A percentile compares a stretch with the other conserved stretches of the same genome.
phyloP scores from a whole-genome alignment of 2,888 invertebrate species.

The Apeira syringaria region DNA sequence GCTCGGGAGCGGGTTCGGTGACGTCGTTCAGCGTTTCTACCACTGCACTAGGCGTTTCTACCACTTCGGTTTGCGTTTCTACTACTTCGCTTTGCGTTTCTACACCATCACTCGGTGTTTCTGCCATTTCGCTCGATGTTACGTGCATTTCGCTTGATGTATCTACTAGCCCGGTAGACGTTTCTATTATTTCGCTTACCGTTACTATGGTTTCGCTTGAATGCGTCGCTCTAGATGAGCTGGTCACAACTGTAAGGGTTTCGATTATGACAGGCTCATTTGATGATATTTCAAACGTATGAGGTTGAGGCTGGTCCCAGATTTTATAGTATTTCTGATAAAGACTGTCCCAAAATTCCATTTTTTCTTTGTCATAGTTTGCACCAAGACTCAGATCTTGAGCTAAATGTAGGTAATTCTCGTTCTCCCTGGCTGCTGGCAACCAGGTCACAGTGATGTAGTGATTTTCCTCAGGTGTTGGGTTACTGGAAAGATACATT shows the following conservation, averaged over 20 bases:
- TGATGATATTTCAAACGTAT: constrained; percentile 31
- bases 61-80: constrained; percentile 2
- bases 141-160: constrained; percentile 8
- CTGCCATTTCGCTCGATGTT: constrained; percentile 4
- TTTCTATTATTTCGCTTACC: constrained; percentile 14
- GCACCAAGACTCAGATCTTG: constrained; percentile 57
- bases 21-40: constrained; percentile 4
- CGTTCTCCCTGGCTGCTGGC: constrained; percentile 64
- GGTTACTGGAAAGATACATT: constrained; percentile 58
- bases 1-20: constrained; percentile 6
- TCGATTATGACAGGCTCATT: constrained; percentile 36
- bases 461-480: constrained; percentile 71
- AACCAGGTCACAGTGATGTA: constrained; percentile 66
- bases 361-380: constrained; percentile 62
- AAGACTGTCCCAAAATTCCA: constrained; percentile 70
- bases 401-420: constrained; percentile 59
- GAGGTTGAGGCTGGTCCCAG: constrained; percentile 58
- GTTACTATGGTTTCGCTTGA: not conserved
- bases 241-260: constrained; percentile 19
- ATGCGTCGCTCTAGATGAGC: constrained; percentile 9
- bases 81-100: constrained; percentile 1
- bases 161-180: constrained; percentile 17
- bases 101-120: not conserved
- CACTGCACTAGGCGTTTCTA: constrained; percentile 7
- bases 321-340: constrained; percentile 68